Conservation (phyloP, 2,888 invertebrate genomes). For the Pristionchus fissidentatus region DNA sequence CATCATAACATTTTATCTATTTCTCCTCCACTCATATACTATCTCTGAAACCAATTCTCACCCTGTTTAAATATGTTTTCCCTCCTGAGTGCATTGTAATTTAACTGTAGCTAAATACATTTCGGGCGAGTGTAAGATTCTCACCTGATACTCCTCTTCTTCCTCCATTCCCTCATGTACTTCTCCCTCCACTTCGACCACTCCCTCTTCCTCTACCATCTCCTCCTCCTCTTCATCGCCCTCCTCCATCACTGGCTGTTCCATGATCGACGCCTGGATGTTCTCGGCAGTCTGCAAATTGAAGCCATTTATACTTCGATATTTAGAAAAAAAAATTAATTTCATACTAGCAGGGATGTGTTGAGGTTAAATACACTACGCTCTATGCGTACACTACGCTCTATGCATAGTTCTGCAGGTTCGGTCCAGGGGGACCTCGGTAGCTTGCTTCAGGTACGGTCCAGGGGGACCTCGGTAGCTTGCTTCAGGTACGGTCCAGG, state of each 20-base stretch:
- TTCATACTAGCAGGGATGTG: not conserved
- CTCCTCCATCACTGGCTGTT: not conserved
- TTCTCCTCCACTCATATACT: no score
- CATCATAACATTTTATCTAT: not conserved
- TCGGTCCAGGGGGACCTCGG: no score
- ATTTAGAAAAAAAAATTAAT: not conserved
- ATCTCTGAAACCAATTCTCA: not conserved
- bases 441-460: no score
- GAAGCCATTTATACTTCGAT: slow-evolving; percentile 53
- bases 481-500: no score
- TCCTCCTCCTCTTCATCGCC: not conserved
- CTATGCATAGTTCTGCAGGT: no score
- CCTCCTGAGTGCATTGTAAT: not conserved
- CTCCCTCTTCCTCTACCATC: not conserved
- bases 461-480: no score
- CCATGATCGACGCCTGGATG: slow-evolving; percentile 19
- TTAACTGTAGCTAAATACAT: not conserved
- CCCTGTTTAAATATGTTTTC: not conserved
- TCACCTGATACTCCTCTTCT: slow-evolving; percentile 38
- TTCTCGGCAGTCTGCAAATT: slow-evolving; percentile 49
- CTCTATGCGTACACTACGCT: no score
- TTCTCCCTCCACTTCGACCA: not conserved
- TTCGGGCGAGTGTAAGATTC: not conserved
- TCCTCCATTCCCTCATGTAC: slow-evolving; percentile 7
- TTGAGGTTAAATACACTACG: no score